Conservation (phyloP, 2,113 vertebrate genomes). For the Menura novaehollandiae region DNA sequence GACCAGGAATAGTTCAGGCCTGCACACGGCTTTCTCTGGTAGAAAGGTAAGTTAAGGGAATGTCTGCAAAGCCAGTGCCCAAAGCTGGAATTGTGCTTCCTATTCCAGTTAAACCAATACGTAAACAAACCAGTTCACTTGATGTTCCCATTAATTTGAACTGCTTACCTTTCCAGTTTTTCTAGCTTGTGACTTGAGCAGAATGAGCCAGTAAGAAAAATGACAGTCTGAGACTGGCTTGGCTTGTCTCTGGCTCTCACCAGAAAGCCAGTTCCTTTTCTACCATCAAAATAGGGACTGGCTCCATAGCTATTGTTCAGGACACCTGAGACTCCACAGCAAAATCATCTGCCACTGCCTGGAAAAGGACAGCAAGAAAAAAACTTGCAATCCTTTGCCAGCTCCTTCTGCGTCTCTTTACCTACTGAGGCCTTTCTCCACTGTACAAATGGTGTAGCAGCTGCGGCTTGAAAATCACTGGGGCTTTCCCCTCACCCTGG, state of each 20-base stretch:
- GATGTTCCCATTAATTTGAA: constrained; percentile 54
- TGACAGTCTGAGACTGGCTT: constrained; percentile 39
- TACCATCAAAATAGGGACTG: neutral
- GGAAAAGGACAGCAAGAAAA: neutral
- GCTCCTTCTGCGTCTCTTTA: neutral
- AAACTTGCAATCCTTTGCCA: neutral
- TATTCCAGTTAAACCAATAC: constrained; percentile 35
- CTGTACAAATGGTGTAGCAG: neutral
- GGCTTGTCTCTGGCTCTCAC: constrained; percentile 17
- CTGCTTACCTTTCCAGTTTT: constrained; percentile 67
- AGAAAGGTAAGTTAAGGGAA: neutral
- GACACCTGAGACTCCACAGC: constrained; percentile 28
- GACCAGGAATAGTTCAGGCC: neutral
- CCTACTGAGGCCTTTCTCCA: neutral
- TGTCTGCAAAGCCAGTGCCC: neutral
- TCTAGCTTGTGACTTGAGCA: constrained; percentile 52
- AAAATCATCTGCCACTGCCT: constrained; percentile 2
- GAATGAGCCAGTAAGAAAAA: constrained; percentile 44
- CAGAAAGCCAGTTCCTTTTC: constrained; percentile 21
- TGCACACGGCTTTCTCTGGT: neutral
- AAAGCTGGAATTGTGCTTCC: neutral
- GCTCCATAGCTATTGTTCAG: constrained; percentile 19
- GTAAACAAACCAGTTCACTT: constrained; percentile 35
- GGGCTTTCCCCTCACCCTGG: neutral
- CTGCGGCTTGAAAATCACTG: neutral